phyloP scores from a whole-genome alignment of 2,888 invertebrate species.

The Frankliniella intonsa region DNA sequence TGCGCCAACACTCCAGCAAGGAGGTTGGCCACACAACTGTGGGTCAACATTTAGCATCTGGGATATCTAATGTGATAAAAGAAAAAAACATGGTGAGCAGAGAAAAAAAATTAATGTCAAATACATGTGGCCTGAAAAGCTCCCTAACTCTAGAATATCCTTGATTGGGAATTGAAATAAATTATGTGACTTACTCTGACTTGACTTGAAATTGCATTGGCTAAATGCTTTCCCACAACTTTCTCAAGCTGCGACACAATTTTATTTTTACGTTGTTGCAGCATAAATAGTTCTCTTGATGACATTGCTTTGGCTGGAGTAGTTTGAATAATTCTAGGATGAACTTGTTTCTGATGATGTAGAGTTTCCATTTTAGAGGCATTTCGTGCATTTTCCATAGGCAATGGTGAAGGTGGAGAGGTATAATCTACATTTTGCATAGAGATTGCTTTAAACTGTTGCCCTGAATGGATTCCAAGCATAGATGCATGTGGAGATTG shows the following conservation, averaged over 20 bases:
- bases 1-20: background rate
- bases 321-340: slow-evolving; percentile 41
- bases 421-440: slow-evolving; percentile 43
- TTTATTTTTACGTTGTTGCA: slow-evolving; percentile 58
- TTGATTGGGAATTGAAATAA: background rate
- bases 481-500: slow-evolving; percentile 42
- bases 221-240: slow-evolving; percentile 49
- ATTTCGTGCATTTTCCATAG: slow-evolving; percentile 38
- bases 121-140: background rate
- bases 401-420: slow-evolving; percentile 41
- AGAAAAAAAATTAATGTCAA: background rate
- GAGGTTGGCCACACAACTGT: background rate
- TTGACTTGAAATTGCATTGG: slow-evolving; percentile 36
- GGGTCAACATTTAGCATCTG: slow-evolving; percentile 4
- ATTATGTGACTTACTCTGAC: slow-evolving; percentile 34
- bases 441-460: slow-evolving; percentile 44
- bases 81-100: background rate
- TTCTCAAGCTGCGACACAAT: slow-evolving; percentile 58
- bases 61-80: background rate
- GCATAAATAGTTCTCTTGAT: slow-evolving; percentile 33
- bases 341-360: slow-evolving; percentile 38
- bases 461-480: slow-evolving; percentile 39
- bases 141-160: slow-evolving; percentile 15
- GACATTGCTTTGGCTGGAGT: slow-evolving; percentile 34
- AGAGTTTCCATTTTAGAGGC: slow-evolving; percentile 32